Evolutionary conservation across 2,888 invertebrate genomes (phyloP).

Genomic region (Zaprionus lineosus): DNA sequence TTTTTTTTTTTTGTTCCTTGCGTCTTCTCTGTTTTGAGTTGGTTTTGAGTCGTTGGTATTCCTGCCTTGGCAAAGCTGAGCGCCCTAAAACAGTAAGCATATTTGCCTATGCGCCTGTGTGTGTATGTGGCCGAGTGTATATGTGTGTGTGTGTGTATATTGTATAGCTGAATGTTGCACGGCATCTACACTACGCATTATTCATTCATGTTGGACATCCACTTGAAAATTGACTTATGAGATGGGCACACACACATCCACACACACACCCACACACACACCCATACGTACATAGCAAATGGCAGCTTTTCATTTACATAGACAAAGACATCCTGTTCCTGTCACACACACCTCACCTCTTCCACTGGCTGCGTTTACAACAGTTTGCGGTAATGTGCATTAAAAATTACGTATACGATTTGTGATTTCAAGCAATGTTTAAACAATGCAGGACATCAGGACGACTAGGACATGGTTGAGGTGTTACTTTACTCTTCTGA

Average conservation of each 20-base stretch:
- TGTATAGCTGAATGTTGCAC: too few relatives aligned
- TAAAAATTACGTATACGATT: constrained; percentile 51
- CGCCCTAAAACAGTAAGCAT: constrained; percentile 52
- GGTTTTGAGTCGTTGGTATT: constrained; percentile 24
- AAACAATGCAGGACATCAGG: constrained; percentile 20
- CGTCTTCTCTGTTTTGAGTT: constrained; percentile 5
- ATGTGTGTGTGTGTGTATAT: not conserved
- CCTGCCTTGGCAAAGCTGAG: constrained; percentile 33
- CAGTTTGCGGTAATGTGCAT: constrained; percentile 52
- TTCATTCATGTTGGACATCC: constrained; percentile 73
- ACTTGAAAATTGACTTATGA: constrained; percentile 73
- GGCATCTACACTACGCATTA: constrained; percentile 57
- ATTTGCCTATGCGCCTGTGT: constrained; percentile 25
- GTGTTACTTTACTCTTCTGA: too few relatives aligned
- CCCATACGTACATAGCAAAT: not conserved
- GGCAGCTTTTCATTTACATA: not conserved
- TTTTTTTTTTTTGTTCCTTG: constrained; percentile 5
- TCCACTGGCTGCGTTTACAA: constrained; percentile 34
- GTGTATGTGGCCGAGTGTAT: constrained; percentile 1
- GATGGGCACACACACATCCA: constrained; percentile 29
- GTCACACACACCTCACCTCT: constrained; percentile 29
- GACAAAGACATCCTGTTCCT: constrained; percentile 34
- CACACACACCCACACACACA: not conserved
- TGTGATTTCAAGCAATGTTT: constrained; percentile 32
- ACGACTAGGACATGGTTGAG: constrained; percentile 32